Conservation (phyloP, 2,113 vertebrate species). For the Silurus glanis region DNA sequence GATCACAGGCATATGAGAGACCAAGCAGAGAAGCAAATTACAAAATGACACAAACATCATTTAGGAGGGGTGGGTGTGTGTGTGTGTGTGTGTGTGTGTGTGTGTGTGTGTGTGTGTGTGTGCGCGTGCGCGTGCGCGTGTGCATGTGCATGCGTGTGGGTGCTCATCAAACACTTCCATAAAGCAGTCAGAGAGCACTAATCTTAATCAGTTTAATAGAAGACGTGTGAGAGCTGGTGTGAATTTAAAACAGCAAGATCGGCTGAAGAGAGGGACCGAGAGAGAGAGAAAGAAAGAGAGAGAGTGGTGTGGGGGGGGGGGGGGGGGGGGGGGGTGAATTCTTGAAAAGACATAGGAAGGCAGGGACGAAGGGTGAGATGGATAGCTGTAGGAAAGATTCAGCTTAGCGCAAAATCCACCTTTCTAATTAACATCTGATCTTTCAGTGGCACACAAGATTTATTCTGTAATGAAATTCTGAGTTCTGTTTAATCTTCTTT, state of each 20-base stretch:
- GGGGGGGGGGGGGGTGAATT: too few relatives aligned
- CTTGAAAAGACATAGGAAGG: too few relatives aligned
- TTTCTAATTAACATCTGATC: neutral
- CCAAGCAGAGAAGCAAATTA: neutral
- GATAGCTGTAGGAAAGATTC: neutral
- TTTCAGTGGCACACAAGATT: neutral
- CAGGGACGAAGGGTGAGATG: neutral
- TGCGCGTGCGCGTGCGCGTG: constrained; percentile 14
- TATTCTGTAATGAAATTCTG: neutral
- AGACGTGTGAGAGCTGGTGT: constrained; percentile 33
- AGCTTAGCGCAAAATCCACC: neutral
- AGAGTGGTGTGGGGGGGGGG: neutral
- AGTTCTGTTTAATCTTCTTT: neutral
- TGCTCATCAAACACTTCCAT: constrained; percentile 29
- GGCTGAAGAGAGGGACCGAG: neutral
- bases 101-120: constrained; percentile 25
- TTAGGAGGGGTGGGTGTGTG: neutral
- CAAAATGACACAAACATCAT: constrained; percentile 15
- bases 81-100: constrained; percentile 16
- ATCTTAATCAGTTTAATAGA: constrained; percentile 41
- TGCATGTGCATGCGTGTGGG: constrained; percentile 10
- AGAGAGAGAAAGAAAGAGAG: neutral
- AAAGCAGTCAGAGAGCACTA: constrained; percentile 32
- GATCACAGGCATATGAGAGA: neutral
- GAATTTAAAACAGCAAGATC: constrained; percentile 9